Conservation (phyloP, 2,797 vertebrate species). For the Chelonia mydas region DNA sequence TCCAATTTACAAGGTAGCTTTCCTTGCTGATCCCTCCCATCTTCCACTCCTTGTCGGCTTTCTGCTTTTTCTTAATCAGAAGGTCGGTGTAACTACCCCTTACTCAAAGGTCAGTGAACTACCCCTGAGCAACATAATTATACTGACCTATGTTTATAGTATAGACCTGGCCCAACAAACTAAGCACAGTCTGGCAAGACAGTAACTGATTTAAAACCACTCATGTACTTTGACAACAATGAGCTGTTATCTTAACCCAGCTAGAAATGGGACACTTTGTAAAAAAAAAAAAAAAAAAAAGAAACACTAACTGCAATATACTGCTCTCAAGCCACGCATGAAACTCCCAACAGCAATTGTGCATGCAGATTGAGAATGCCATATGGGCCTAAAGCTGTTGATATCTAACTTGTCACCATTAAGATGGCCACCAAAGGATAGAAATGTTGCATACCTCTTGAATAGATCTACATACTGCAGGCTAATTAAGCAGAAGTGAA, state of each 20-base stretch:
- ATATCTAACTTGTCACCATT: not conserved
- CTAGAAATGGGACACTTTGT: slow-evolving; percentile 1
- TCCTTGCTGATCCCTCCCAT: no score
- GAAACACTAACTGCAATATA: slow-evolving; percentile 30
- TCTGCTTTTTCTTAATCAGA: no score
- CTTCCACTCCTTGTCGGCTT: no score
- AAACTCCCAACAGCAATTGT: not conserved
- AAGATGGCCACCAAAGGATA: not conserved
- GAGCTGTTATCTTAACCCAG: slow-evolving; percentile 15
- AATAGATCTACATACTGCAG: fast-evolving
- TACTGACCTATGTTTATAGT: not conserved
- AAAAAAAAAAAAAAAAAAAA: not conserved
- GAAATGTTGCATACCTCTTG: fast-evolving
- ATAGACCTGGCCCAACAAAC: slow-evolving; percentile 5
- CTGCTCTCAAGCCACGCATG: not conserved
- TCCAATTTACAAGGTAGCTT: no score
- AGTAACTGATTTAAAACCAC: not conserved
- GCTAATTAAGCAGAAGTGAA: not conserved
- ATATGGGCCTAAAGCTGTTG: not conserved
- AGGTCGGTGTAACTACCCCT: not conserved
- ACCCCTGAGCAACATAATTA: not conserved
- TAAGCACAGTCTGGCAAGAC: not conserved
- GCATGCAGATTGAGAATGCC: not conserved
- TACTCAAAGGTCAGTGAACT: not conserved
- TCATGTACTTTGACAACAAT: slow-evolving; percentile 4